Evolutionary conservation across 2,113 vertebrate species (phyloP).

Genomic region (Pionites leucogaster): DNA sequence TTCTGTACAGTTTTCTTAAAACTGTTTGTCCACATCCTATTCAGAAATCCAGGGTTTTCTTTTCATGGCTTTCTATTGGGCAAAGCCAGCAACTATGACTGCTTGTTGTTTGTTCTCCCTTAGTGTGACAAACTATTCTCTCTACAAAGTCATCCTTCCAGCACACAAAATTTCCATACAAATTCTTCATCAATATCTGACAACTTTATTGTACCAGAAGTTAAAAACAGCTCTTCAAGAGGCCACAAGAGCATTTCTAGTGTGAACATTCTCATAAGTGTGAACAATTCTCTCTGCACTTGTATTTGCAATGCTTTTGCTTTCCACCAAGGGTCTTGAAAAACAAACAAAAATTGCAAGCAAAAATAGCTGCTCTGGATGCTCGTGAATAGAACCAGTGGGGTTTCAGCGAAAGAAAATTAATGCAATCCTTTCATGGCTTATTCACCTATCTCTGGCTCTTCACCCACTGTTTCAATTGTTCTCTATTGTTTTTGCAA

Average conservation of each 20-base stretch:
- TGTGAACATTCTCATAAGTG: background rate
- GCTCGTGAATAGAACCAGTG: background rate
- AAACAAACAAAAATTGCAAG: conserved; percentile 9
- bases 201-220: background rate
- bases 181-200: background rate
- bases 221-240: background rate
- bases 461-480: background rate
- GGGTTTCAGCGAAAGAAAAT: background rate
- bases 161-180: background rate
- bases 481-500: background rate
- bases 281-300: background rate
- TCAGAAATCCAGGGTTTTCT: background rate
- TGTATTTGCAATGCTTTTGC: background rate
- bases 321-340: background rate
- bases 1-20: background rate
- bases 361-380: background rate
- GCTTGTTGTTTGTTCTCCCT: background rate
- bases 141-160: background rate
- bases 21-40: background rate
- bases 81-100: background rate
- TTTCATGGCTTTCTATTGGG: background rate
- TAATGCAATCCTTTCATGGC: background rate
- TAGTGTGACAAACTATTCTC: background rate
- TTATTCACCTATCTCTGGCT: conserved; percentile 8
- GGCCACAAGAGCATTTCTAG: background rate